These are phyloP conservation scores for Notolepis coatsorum DNA, from an alignment of 2,797 vertebrate genomes.

Conservation along the genomic window DNA sequence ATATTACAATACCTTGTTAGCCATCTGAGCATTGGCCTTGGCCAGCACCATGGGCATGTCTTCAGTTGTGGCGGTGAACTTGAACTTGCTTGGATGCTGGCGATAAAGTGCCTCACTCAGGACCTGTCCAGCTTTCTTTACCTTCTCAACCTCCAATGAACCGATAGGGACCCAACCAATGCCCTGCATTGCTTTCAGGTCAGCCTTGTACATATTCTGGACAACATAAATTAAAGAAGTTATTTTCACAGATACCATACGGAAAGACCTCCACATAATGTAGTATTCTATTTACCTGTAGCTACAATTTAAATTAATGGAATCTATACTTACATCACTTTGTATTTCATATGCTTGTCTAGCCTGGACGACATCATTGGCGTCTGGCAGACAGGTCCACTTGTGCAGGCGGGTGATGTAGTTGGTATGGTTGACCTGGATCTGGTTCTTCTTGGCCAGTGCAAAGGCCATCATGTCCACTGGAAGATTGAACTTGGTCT, in stretches of 20 bases:
- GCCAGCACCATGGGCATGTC: slow-evolving; percentile 84
- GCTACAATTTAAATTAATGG: neutral
- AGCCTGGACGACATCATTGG: slow-evolving; percentile 86
- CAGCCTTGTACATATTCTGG: slow-evolving; percentile 86
- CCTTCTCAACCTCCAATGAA: slow-evolving; percentile 86
- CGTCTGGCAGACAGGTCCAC: slow-evolving; percentile 91
- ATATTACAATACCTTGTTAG: slow-evolving; percentile 81
- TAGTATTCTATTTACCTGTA: neutral
- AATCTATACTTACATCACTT: slow-evolving; percentile 92
- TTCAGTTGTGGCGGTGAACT: slow-evolving; percentile 82
- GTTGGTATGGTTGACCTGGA: slow-evolving; percentile 81
- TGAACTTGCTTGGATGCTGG: slow-evolving; percentile 81
- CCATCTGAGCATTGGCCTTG: slow-evolving; percentile 84
- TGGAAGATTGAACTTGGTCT: slow-evolving; percentile 81
- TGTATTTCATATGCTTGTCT: slow-evolving; percentile 86
- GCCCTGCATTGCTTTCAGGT: slow-evolving; percentile 86
- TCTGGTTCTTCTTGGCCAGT: slow-evolving; percentile 89
- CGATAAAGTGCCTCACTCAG: slow-evolving; percentile 87
- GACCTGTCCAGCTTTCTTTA: slow-evolving; percentile 85
- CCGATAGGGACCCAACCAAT: slow-evolving; percentile 89
- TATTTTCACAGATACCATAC: too few relatives aligned
- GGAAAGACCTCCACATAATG: neutral
- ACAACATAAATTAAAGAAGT: neutral
- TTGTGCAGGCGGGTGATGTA: slow-evolving; percentile 83
- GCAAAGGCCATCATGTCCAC: slow-evolving; percentile 88